Evolutionary conservation across 37 sponge, comb jelly and placozoan species (phyloP).

Genomic region (Cladorhizidae sp.): DNA sequence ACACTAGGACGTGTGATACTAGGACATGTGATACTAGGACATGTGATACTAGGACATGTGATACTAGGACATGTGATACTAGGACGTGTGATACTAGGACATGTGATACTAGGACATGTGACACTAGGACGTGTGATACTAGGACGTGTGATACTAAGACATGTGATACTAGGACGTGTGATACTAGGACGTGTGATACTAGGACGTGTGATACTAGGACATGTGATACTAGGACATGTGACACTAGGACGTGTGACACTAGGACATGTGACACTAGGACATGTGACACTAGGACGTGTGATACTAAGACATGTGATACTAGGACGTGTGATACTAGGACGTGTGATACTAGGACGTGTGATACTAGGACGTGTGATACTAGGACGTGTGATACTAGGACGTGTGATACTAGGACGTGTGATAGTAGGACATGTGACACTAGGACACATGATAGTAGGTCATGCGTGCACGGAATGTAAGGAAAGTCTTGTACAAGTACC

Average conservation of each 20-base stretch:
- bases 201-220: background rate
- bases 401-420: background rate
- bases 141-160: background rate
- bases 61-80: background rate
- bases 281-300: background rate
- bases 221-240: background rate
- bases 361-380: background rate
- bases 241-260: background rate
- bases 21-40: background rate
- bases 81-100: background rate
- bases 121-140: background rate
- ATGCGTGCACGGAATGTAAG: too few relatives aligned
- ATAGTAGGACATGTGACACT: background rate
- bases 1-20: background rate
- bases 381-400: background rate
- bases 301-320: background rate
- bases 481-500: too few relatives aligned
- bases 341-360: background rate
- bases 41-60: background rate
- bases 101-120: background rate
- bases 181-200: background rate
- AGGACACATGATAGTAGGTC: background rate
- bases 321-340: background rate
- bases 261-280: background rate
- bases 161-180: background rate